phyloP scores from a whole-genome alignment of 2,113 vertebrate species.

The Poecilia latipinna region DNA sequence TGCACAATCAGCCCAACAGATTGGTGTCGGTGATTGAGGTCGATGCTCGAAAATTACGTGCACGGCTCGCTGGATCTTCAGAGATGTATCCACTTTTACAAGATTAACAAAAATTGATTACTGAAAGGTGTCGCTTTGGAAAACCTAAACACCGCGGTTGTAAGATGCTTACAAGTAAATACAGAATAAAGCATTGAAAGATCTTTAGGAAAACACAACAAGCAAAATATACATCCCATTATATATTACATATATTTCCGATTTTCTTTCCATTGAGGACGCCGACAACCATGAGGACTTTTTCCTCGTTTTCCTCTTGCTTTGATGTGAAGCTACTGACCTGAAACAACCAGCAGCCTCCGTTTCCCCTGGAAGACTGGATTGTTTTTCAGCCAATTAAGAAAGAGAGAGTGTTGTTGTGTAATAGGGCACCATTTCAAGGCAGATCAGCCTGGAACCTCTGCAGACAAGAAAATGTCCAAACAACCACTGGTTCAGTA shows the following conservation, averaged over 20 bases:
- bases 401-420: too few relatives aligned
- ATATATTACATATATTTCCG: background rate
- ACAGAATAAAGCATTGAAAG: background rate
- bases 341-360: background rate
- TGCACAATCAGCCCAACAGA: background rate
- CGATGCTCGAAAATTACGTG: background rate
- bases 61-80: background rate
- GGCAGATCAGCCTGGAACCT: background rate
- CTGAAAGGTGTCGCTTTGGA: conserved; percentile 15
- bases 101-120: conserved; percentile 30
- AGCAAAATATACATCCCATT: background rate
- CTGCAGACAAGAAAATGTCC: background rate
- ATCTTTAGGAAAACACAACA: background rate
- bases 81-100: conserved; percentile 11
- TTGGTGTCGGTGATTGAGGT: background rate
- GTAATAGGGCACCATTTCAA: background rate
- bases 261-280: background rate
- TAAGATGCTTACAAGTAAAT: background rate
- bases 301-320: background rate
- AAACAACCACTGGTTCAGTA: background rate
- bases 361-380: background rate
- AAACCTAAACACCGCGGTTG: background rate
- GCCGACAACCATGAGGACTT: background rate
- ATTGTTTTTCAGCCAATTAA: too few relatives aligned
- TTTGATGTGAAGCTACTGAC: background rate